Evolutionary conservation across 2,113 vertebrate genomes (phyloP).

Genomic region (Myotis lucifugus): DNA sequence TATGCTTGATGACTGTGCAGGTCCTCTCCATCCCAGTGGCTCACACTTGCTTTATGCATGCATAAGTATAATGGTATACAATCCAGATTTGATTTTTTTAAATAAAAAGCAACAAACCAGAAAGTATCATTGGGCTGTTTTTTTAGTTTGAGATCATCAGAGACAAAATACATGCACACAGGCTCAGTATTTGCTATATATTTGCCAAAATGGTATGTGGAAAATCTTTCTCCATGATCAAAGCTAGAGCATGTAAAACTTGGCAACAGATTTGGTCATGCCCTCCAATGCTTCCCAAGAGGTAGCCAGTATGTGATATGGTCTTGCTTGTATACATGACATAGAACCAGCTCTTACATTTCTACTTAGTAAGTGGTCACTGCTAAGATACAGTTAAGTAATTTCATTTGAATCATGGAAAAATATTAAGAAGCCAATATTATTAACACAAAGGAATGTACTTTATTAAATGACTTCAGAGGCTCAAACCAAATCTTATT

Average conservation of each 20-base stretch:
- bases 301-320: background rate
- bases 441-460: background rate
- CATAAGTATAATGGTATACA: background rate
- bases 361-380: background rate
- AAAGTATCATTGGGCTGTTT: background rate
- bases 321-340: background rate
- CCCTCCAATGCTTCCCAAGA: background rate
- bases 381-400: background rate
- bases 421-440: slow-evolving; percentile 20
- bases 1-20: background rate
- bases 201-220: background rate
- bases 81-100: background rate
- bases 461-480: background rate
- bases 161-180: background rate
- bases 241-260: background rate
- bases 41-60: background rate
- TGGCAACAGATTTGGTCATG: background rate
- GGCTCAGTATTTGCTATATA: background rate
- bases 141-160: background rate
- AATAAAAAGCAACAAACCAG: background rate
- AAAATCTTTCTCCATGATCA: background rate
- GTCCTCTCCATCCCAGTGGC: background rate
- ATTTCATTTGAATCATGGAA: background rate
- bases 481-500: background rate
- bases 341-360: background rate